phyloP scores from a whole-genome alignment of 2,797 vertebrate genomes.

The Morelia viridis region DNA sequence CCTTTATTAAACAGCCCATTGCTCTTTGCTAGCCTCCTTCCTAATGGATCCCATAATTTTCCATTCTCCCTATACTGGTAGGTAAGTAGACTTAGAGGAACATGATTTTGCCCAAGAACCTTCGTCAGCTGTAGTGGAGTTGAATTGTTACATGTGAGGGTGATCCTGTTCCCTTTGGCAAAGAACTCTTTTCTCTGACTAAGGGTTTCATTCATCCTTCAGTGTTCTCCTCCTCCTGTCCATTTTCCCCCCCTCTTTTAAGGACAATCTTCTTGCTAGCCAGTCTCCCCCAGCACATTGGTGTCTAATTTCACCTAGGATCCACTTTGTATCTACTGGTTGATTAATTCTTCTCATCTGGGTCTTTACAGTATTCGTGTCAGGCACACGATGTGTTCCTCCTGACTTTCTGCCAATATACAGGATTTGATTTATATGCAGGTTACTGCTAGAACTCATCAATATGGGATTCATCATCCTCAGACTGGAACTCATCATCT shows the following conservation, averaged over 20 bases:
- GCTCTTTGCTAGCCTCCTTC: constrained; percentile 25
- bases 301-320: background rate
- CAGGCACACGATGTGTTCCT: background rate
- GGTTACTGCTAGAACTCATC: constrained; percentile 21
- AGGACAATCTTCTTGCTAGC: background rate
- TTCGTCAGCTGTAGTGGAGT: background rate
- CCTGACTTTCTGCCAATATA: constrained; percentile 19
- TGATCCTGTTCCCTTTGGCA: constrained; percentile 11
- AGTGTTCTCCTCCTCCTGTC: background rate
- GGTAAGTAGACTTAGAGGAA: constrained; percentile 20
- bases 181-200: background rate
- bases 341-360: constrained; percentile 5
- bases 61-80: constrained; percentile 19
- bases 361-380: background rate
- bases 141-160: background rate
- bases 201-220: background rate
- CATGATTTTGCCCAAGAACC: background rate
- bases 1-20: constrained; percentile 41
- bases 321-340: background rate
- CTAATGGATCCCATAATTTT: constrained; percentile 30
- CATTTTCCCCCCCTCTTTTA: background rate
- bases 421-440: background rate
- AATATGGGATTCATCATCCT: constrained; percentile 20
- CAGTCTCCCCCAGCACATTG: background rate
- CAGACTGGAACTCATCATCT: constrained; percentile 20